Evolutionary conservation across 2,888 invertebrate species (phyloP).

Genomic region (Rhimphoctona megacephalus): DNA sequence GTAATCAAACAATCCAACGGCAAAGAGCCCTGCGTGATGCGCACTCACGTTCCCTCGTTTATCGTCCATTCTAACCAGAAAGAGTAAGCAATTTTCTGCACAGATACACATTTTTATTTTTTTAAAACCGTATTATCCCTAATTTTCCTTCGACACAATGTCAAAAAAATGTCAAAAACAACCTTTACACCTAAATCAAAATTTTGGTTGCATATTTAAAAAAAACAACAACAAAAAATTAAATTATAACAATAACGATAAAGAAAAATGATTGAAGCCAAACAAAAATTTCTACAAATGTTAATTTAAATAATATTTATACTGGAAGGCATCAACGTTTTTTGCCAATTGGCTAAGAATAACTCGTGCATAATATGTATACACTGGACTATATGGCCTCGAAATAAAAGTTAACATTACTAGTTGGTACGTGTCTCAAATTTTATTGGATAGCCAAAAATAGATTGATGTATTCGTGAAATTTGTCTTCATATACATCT

Average conservation of each 20-base stretch:
- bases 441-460: slow-evolving; percentile 54
- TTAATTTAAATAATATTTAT: not conserved
- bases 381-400: not conserved
- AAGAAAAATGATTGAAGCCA: not conserved
- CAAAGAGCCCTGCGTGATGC: slow-evolving; percentile 67
- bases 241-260: not conserved
- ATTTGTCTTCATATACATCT: slow-evolving; percentile 6
- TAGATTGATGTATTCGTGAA: slow-evolving; percentile 51
- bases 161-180: not conserved
- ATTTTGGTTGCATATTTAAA: not conserved
- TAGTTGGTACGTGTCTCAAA: slow-evolving; percentile 56
- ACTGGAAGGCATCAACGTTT: not conserved
- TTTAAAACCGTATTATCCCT: slow-evolving; percentile 1
- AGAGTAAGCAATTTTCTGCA: slow-evolving; percentile 64
- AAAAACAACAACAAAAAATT: not conserved
- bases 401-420: slow-evolving; percentile 35
- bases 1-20: slow-evolving; percentile 80
- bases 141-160: not conserved
- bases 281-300: not conserved
- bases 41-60: slow-evolving; percentile 57
- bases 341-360: not conserved
- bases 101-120: not conserved
- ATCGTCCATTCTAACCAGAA: slow-evolving; percentile 51
- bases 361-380: not conserved
- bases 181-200: not conserved